Conservation (phyloP, 1,140 invertebrate genomes). For the Pararge aegeria region DNA sequence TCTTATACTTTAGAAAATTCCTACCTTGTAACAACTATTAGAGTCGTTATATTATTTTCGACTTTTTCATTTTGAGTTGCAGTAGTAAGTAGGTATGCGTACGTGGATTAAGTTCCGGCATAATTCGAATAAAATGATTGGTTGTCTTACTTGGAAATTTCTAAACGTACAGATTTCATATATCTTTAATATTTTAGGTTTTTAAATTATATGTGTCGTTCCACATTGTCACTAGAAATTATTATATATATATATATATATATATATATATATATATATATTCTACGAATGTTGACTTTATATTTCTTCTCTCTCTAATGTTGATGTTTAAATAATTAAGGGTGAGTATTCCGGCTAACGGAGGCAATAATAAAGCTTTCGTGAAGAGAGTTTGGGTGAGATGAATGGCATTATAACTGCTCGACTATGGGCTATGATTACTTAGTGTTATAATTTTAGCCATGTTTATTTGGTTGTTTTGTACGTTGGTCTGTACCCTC, state of each 20-base stretch:
- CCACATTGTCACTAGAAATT: background rate
- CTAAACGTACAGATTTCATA: background rate
- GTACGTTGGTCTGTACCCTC: no score
- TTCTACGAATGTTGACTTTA: conserved; percentile 6
- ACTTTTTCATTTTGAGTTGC: no score
- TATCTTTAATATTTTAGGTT: background rate
- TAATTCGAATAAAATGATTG: no score
- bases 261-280: no score
- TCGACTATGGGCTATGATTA: no score
- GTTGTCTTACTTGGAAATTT: background rate
- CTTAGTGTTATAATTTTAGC: no score
- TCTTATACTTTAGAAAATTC: background rate
- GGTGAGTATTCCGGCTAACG: background rate
- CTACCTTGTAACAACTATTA: background rate
- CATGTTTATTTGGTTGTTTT: no score
- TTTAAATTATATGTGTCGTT: conserved; percentile 3
- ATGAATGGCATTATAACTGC: no score
- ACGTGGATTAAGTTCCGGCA: no score
- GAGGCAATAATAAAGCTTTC: background rate
- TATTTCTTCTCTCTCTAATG: conserved; percentile 4
- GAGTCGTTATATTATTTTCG: background rate
- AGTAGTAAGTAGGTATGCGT: no score
- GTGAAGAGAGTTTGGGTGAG: no score
- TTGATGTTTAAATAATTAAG: conserved; percentile 5
- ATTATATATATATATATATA: background rate